Evolutionary conservation across 1,140 invertebrate species (phyloP).

Genomic region (Formica selysi): DNA sequence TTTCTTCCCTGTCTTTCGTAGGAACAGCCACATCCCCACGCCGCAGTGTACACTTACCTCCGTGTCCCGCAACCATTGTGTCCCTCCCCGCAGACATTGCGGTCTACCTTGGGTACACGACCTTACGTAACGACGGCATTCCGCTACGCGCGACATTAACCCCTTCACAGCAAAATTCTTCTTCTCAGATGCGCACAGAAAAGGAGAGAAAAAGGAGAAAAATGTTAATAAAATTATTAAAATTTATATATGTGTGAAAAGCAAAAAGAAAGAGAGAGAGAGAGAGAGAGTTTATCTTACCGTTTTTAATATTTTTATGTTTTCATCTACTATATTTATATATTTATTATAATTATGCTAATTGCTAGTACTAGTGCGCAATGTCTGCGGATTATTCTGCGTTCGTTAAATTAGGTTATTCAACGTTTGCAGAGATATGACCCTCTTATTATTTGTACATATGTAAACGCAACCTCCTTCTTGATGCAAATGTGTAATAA

Average conservation of each 20-base stretch:
- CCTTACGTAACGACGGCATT: conserved; percentile 27
- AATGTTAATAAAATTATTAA: not conserved
- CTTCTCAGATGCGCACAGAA: not conserved
- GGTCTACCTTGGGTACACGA: conserved; percentile 44
- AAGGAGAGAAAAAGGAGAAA: not conserved
- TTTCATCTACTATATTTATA: not conserved
- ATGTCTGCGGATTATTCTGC: not conserved
- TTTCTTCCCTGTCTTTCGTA: conserved; percentile 59
- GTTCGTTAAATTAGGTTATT: conserved; percentile 19
- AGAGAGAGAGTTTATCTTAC: too few relatives aligned
- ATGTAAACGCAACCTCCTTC: not conserved
- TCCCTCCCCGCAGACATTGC: conserved; percentile 24
- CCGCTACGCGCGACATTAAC: conserved; percentile 47
- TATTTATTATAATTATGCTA: conserved; percentile 17
- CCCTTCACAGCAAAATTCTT: conserved; percentile 27
- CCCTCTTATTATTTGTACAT: not conserved
- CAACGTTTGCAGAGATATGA: not conserved
- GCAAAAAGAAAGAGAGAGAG: too few relatives aligned
- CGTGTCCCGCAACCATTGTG: conserved; percentile 40
- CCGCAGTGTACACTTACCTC: conserved; percentile 14
- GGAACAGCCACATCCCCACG: not conserved
- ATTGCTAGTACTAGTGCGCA: not conserved
- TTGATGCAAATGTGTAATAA: conserved; percentile 24
- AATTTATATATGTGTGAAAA: not conserved
- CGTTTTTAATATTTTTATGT: not conserved